A percentile compares a stretch with the other conserved stretches of the same genome.
These are phyloP conservation scores for Zele albiditarsus DNA, from an alignment of 2,888 invertebrate species.

Conservation along the genomic window DNA sequence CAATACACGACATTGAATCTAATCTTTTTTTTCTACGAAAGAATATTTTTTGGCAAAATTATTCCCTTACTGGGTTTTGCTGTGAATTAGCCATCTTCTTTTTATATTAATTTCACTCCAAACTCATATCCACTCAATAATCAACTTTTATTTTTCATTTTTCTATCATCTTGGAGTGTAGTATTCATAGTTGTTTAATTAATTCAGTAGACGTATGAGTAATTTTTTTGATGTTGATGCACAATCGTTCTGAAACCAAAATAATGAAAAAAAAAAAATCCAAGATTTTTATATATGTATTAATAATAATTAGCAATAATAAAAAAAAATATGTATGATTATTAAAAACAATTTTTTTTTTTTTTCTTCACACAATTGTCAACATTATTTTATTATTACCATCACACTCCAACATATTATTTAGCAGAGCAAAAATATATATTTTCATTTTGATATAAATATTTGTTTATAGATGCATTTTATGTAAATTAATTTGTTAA, in stretches of 20 bases:
- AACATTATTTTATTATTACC: background rate
- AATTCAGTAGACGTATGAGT: conserved; percentile 69
- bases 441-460: background rate
- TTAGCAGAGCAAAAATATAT: background rate
- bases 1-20: no score
- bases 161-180: conserved; percentile 40
- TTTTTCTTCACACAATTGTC: background rate
- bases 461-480: background rate
- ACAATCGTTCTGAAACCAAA: conserved; percentile 69
- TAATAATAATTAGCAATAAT: background rate
- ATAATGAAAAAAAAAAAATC: conserved; percentile 57
- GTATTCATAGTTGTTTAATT: background rate
- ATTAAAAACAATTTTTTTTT: no score
- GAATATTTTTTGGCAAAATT: background rate
- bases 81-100: no score
- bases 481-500: conserved; percentile 29
- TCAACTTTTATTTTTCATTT: conserved; percentile 29
- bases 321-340: background rate
- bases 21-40: no score
- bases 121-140: conserved; percentile 33
- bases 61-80: background rate
- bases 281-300: background rate
- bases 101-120: no score
- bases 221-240: conserved; percentile 64
- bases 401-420: background rate